Percentiles rank a stretch among this genome's conserved stretches.
phyloP scores from a whole-genome alignment of 2,797 vertebrate genomes.

The Eulemur coronatus region DNA sequence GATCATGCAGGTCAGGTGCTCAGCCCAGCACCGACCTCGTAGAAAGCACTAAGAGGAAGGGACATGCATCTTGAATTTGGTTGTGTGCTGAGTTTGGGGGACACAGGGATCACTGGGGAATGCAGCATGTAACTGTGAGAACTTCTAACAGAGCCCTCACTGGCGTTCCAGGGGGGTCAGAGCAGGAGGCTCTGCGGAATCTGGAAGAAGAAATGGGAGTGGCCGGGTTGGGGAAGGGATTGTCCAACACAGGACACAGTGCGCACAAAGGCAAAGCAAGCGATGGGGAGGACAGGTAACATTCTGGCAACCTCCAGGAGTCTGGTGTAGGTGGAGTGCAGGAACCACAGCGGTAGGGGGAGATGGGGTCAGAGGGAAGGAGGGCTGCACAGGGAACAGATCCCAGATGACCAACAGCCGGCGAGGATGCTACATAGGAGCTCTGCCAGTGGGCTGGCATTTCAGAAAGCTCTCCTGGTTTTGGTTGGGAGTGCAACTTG shows the following conservation, averaged over 20 bases:
- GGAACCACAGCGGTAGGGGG: neutral
- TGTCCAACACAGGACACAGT: neutral
- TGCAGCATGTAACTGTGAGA: neutral
- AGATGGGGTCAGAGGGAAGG: neutral
- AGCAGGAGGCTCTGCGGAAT: neutral
- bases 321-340: neutral
- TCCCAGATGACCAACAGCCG: neutral
- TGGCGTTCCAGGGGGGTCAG: accelerated
- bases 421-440: accelerated
- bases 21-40: accelerated
- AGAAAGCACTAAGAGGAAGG: neutral
- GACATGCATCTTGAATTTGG: accelerated
- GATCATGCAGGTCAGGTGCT: neutral
- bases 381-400: neutral
- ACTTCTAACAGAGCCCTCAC: neutral
- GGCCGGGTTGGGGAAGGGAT: neutral
- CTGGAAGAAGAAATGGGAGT: neutral
- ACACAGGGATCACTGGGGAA: accelerated
- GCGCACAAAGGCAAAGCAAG: too few relatives aligned
- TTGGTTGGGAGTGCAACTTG: neutral
- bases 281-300: accelerated
- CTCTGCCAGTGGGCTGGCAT: neutral
- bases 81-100: neutral
- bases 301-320: neutral
- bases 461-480: neutral